Conservation (phyloP, 1,140 invertebrate genomes). For the Caenorhabditis tropicalis region DNA sequence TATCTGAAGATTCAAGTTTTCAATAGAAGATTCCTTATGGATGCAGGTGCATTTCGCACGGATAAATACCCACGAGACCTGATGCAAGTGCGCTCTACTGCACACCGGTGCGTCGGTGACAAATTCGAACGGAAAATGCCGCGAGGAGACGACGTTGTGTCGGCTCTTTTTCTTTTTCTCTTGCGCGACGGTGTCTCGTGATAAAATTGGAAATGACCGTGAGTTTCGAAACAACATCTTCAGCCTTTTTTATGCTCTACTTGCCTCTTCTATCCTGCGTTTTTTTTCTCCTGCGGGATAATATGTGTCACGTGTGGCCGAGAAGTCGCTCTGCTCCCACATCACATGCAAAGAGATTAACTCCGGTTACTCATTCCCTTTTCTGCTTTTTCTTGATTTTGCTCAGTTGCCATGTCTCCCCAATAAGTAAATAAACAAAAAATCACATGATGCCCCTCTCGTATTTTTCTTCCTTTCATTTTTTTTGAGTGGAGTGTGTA, state of each 20-base stretch:
- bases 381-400: not conserved
- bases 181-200: not conserved
- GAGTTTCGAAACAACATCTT: not conserved
- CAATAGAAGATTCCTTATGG: too few relatives aligned
- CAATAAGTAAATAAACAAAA: not conserved
- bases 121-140: slow-evolving; percentile 21
- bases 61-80: too few relatives aligned
- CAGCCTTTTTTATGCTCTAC: not conserved
- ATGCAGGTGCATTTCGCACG: not conserved
- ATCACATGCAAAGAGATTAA: not conserved
- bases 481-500: not conserved
- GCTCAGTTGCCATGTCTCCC: not conserved
- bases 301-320: not conserved
- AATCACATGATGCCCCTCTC: not conserved
- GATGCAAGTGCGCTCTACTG: not conserved
- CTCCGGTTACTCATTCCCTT: not conserved
- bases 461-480: not conserved
- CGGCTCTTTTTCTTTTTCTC: too few relatives aligned
- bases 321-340: not conserved
- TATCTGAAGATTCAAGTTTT: too few relatives aligned
- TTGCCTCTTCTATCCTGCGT: not conserved
- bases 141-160: not conserved
- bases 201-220: not conserved
- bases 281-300: too few relatives aligned
- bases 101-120: not conserved